Evolutionary conservation across 53 echinoderm and acorn worm genomes (phyloP), one percentile per base, ranked within the genome.

Genomic region (Echinarachnius parma): DNA sequence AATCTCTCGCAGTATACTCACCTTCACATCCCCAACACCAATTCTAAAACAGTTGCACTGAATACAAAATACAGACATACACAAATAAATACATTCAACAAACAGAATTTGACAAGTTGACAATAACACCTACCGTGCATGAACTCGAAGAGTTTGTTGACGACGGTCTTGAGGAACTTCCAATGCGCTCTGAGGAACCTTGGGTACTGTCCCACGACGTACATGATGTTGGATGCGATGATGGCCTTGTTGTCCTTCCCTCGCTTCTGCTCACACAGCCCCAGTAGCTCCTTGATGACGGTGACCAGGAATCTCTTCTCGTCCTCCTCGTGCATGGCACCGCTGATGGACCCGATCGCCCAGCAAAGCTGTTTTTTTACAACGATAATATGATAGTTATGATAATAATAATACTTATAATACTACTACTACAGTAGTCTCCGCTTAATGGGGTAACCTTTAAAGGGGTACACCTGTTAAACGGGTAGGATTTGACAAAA

Each of bases 241-340:
- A 95, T 95, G 55, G 95, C 95, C 49, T 95, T 95, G 90, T 95
- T 95, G 80, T 95, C 95, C 70, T 95, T 95, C 3, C 95, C 95
- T 33, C 95, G 70, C 79, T 95, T 95, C 82, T 87, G 87, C 63
- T 95, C 95, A 56, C 95, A 95, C 53, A 95, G 78, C 2, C 95
- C 95, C 49, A 95, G 53, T 26, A 95, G 85, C 36, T 95, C 95
- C 70, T 95, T 95, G 84, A 95, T 95, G 64, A 95, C 95, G 0
- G 87, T 90, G 31, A 95, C 95, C 37, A 95, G 77, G 77, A 95
- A 95, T 29, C 95, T 64, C 66, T 95, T 95, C 61, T 95, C 95
- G 77, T 95, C 95, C 62, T 95, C 95, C 55, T 95, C 95, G 52
- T 95, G 95, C 95, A 95, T 95, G 58, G 95, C 95, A 5, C 95